Evolutionary conservation across 2,888 invertebrate genomes (phyloP), one percentile per base, ranked within the genome.

Genomic region (Drosophila flavopinicola): DNA sequence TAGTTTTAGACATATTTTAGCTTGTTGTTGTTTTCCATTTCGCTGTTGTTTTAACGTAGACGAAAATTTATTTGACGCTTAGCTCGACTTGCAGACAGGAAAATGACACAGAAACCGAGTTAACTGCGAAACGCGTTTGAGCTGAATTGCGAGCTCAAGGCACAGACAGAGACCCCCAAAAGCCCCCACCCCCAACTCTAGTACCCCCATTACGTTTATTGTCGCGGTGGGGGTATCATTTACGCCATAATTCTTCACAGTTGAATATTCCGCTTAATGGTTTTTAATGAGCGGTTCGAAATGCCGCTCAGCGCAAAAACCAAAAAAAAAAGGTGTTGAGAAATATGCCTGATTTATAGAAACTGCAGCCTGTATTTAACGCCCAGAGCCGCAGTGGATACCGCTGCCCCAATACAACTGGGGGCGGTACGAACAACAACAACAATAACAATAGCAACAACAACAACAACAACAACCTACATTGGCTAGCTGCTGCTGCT

Each of bases 71-170:
- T 84, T 87, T 87, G 87, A 79, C 87, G 79, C 76, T 78, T 57
- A 57, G 71, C 75, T 54, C 71, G 76, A 83, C 66, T 74, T 76
- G 85, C 75, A 70, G 83, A 87, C 83, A 83, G 71, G 85, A 87
- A 83, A 83, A 83, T 83, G 83, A 87, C 83, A 83, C 83, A 83
- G 87, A 83, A 83, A 83, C 85, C 86, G 74, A 84, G 84, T 84
- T 77, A 84, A 79, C 64, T 68, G 41, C 57, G 51, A 57, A 77
- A 67, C 84, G 80, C 80, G 80, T 60, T 83, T 66, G n/a, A 63
- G 59, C 10, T 72, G 57, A 78, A 68, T 72, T 59, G 77, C 54
- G 75, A 78, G 78, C 72, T 60, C 66, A 44, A 42, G 20, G 7
- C 32, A 33, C 15, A 32, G 33, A 11, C 30, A 10, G 24, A 32